These are phyloP conservation scores for Pteropus alecto DNA, from an alignment of 2,113 vertebrate species.

Conservation along the genomic window DNA sequence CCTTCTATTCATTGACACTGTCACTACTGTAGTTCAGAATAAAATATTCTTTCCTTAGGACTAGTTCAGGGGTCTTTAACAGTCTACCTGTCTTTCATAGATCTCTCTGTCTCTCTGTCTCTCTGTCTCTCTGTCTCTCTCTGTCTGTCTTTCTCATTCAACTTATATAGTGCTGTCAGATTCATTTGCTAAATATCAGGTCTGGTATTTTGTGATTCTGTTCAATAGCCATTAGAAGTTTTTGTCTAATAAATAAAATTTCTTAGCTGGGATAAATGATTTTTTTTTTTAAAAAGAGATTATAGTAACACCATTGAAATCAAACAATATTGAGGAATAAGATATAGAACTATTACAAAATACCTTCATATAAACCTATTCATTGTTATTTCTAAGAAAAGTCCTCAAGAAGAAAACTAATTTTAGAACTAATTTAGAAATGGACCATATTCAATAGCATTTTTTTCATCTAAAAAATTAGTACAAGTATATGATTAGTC, in stretches of 20 bases:
- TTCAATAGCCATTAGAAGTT: background rate
- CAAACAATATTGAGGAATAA: background rate
- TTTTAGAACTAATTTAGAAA: background rate
- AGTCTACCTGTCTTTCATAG: background rate
- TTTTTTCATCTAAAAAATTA: background rate
- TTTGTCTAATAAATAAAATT: background rate
- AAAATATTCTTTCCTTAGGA: background rate
- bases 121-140: too few species aligned
- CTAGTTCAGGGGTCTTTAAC: background rate
- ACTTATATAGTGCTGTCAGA: background rate
- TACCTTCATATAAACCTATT: background rate
- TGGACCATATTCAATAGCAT: background rate
- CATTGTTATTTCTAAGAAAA: background rate
- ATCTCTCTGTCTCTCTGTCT: background rate
- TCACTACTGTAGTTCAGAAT: background rate
- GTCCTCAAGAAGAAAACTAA: background rate
- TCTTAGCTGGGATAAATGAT: background rate
- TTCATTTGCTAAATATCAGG: background rate
- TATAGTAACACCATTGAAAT: background rate
- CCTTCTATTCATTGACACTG: background rate
- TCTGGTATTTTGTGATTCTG: background rate
- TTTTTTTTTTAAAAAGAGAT: background rate
- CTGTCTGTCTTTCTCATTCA: background rate
- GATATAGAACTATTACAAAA: background rate
- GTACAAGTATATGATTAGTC: background rate